These are phyloP conservation scores for Ophion obscuratus DNA, from an alignment of 2,888 invertebrate species.

Conservation along the genomic window DNA sequence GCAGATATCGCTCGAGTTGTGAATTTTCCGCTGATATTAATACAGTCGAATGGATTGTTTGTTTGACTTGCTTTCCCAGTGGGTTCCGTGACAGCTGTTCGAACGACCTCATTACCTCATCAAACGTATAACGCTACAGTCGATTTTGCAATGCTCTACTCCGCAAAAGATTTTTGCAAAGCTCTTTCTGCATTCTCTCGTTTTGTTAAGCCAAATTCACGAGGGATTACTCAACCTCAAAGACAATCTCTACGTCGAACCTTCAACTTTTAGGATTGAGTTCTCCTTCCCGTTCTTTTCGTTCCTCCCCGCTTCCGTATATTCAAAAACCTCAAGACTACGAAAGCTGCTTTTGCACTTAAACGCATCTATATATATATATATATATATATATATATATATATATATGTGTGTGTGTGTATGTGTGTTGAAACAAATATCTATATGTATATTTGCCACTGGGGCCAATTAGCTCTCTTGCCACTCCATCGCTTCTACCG, in stretches of 20 bases:
- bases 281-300: slow-evolving; percentile 18
- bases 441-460: not conserved
- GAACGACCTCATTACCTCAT: slow-evolving; percentile 27
- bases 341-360: slow-evolving; percentile 52
- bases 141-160: slow-evolving; percentile 47
- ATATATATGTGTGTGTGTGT: not conserved
- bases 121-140: slow-evolving; percentile 31
- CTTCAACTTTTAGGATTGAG: slow-evolving; percentile 8
- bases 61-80: slow-evolving; percentile 7
- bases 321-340: slow-evolving; percentile 52
- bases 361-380: not conserved
- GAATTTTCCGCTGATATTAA: not conserved
- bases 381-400: too few species aligned
- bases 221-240: slow-evolving; percentile 54
- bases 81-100: not conserved
- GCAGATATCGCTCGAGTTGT: not conserved
- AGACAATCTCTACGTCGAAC: slow-evolving; percentile 32
- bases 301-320: slow-evolving; percentile 30
- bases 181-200: not conserved
- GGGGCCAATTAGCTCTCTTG: slow-evolving; percentile 61
- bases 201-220: slow-evolving; percentile 27
- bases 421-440: too few species aligned
- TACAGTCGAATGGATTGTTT: not conserved
- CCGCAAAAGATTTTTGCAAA: slow-evolving; percentile 9
- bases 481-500: slow-evolving; percentile 37